These are phyloP conservation scores for Actinia equina DNA, from an alignment of 64 coral and sea anemone genomes.

Conservation along the genomic window DNA sequence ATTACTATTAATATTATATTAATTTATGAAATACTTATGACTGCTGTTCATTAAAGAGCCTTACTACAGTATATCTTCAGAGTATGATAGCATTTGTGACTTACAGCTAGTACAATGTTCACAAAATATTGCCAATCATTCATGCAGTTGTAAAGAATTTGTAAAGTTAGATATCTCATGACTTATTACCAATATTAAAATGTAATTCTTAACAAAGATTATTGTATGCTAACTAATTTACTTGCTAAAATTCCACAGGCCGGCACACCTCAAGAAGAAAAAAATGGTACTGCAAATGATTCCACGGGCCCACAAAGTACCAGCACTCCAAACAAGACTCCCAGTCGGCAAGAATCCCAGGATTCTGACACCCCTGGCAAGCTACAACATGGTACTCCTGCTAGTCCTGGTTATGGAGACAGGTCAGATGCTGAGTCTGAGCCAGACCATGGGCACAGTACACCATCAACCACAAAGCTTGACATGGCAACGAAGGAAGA, in stretches of 20 bases:
- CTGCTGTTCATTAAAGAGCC: too few relatives aligned
- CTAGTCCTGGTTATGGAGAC: conserved; percentile 60
- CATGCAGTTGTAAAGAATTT: too few relatives aligned
- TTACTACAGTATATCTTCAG: too few relatives aligned
- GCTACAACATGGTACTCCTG: conserved; percentile 22
- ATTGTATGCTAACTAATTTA: too few relatives aligned
- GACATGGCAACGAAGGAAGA: conserved; percentile 89
- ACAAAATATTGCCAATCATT: too few relatives aligned
- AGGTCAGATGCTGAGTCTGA: conserved; percentile 83
- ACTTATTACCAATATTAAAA: too few relatives aligned
- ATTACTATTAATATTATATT: too few relatives aligned
- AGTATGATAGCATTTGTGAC: too few relatives aligned
- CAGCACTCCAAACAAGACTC: conserved; percentile 59
- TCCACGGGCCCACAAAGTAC: conserved; percentile 53
- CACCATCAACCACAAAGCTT: conserved; percentile 43
- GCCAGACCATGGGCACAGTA: conserved; percentile 47
- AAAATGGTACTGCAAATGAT: conserved; percentile 24
- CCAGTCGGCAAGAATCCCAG: conserved; percentile 39
- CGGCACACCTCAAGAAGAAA: conserved; percentile 65
- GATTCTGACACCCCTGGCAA: conserved; percentile 60
- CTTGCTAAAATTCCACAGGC: background rate
- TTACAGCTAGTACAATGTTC: too few relatives aligned
- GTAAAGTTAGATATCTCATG: too few relatives aligned
- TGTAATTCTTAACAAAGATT: too few relatives aligned
- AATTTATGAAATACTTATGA: too few relatives aligned